Evolutionary conservation across 2,113 vertebrate genomes (phyloP).

Genomic region (Hemiscyllium ocellatum): DNA sequence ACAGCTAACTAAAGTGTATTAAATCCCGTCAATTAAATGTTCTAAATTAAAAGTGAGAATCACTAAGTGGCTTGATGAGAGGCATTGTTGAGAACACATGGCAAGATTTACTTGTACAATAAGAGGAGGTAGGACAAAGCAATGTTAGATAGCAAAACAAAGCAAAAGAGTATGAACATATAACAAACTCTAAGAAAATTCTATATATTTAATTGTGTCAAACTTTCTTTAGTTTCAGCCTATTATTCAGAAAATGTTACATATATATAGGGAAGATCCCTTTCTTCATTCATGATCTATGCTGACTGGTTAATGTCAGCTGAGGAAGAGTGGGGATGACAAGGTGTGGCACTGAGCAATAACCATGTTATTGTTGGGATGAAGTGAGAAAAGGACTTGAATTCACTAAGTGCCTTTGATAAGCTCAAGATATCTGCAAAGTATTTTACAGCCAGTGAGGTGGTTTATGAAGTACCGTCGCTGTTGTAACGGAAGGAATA

Average conservation of each 20-base stretch:
- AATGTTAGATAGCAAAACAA: neutral
- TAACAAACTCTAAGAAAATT: neutral
- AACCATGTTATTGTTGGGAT: neutral
- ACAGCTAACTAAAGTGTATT: neutral
- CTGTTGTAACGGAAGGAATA: neutral
- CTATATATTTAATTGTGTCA: neutral
- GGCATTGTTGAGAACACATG: slow-evolving; percentile 33
- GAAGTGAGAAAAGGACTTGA: neutral
- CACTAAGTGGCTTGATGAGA: slow-evolving; percentile 24
- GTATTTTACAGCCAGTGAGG: neutral
- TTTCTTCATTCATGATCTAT: neutral
- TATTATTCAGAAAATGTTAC: neutral
- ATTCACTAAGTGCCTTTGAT: neutral
- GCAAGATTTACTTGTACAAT: slow-evolving; percentile 8
- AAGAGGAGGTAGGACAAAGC: neutral
- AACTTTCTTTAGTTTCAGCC: neutral
- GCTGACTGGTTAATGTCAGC: neutral
- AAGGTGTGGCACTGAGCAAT: neutral
- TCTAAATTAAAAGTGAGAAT: slow-evolving; percentile 28
- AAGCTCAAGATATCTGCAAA: neutral
- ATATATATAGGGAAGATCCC: neutral
- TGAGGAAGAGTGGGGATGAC: neutral
- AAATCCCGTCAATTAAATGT: slow-evolving; percentile 32
- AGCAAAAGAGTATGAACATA: neutral
- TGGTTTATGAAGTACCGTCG: neutral